These are phyloP conservation scores for Melospiza georgiana DNA, from an alignment of 2,113 vertebrate species.

Conservation along the genomic window DNA sequence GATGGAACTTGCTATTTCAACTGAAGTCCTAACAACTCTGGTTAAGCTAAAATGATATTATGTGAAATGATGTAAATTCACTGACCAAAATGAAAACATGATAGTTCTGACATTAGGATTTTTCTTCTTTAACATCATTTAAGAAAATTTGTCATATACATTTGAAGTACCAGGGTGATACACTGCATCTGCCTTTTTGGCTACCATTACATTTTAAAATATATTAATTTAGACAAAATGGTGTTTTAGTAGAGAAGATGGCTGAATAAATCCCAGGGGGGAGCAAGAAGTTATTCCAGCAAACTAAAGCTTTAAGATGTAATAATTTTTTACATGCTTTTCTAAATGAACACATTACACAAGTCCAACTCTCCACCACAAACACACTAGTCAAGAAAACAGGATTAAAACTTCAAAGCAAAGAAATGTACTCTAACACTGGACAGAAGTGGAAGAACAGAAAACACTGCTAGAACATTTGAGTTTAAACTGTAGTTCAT, in stretches of 20 bases:
- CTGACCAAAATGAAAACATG: not conserved
- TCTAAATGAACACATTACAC: not conserved
- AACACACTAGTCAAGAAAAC: not conserved
- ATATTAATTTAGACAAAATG: not conserved
- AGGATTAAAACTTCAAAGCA: not conserved
- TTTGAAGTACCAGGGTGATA: not conserved
- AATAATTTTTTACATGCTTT: not conserved
- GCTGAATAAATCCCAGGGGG: not conserved
- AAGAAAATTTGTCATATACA: not conserved
- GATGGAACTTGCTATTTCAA: not conserved
- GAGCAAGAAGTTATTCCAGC: not conserved
- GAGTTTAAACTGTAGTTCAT: not conserved
- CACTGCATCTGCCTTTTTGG: not conserved
- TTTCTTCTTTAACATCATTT: not conserved
- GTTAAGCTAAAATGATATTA: not conserved
- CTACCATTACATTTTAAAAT: not conserved
- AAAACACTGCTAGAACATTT: not conserved
- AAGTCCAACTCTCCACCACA: not conserved
- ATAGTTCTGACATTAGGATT: not conserved
- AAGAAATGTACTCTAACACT: not conserved
- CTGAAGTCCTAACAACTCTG: not conserved
- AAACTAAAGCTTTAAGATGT: not conserved
- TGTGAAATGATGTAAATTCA: not conserved
- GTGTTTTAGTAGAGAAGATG: not conserved
- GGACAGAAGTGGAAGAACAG: not conserved